Evolutionary conservation across 2,888 invertebrate species (phyloP), one percentile per base, ranked within the genome.

Genomic region (Nomada hirtipes): DNA sequence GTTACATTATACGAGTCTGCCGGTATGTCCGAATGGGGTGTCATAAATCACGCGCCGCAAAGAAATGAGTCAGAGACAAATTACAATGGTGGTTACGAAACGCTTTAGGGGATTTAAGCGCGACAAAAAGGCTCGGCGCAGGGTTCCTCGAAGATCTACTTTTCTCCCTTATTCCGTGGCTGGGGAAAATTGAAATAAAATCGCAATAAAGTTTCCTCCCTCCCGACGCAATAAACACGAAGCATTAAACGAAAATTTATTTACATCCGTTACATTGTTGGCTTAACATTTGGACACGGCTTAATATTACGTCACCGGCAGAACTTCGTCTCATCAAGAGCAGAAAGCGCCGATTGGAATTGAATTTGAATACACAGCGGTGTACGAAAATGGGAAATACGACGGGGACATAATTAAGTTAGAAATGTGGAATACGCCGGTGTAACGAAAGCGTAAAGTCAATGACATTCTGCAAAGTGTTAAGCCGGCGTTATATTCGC

Each of bases 401-500:
- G 29, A 44, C 44, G 50, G 20, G 36, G 55, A 70, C 81, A 79
- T 84, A 79, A 79, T 79, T 44, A 68, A 57, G 53, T 61, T 57
- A 63, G n/a, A 59, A 50, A 26, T 50, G 4, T 18, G 15, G 18
- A 29, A 50, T 18, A 44, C 10, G 42, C 26, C 4, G 9, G 42
- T 36, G 26, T 1, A 15, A 4, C 4, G 42, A 59, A 20, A 10
- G 2, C 52, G 47, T 76, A 68, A 86, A 84, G 69, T 55, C 53
- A 53, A 47, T 59, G 23, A n/a, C 20, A 10, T 72, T 70, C 44
- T 13, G 23, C 77, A 47, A 79, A 74, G 76, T 73, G 73, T 86
- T 78, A 68, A 79, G 55, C 52, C 55, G 67, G 55, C 67, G 75
- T 87, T 87, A 79, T 68, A 80, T 79, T 76, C 84, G 52, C 64